A percentile compares a stretch with the other conserved stretches of the same genome.
These are phyloP conservation scores for Scolopax mira DNA, from an alignment of 2,113 vertebrate genomes.

Conservation along the genomic window DNA sequence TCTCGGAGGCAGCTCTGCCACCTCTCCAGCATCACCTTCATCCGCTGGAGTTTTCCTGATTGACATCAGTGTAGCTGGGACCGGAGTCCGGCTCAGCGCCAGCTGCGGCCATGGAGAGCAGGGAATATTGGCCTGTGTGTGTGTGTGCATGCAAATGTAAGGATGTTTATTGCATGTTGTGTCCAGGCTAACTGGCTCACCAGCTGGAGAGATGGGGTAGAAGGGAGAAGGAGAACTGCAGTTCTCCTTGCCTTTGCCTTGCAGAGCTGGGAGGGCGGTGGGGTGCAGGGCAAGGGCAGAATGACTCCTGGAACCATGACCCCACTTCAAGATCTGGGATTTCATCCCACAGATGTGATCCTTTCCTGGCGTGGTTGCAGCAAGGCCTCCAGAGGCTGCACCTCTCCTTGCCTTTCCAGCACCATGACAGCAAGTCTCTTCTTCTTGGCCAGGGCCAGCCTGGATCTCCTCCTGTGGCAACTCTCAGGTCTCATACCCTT, in stretches of 20 bases:
- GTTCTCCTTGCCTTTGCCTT: background rate
- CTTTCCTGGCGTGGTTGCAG: accelerated
- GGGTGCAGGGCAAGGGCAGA: background rate
- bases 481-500: background rate
- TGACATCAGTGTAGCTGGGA: background rate
- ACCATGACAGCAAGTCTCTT: background rate
- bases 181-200: background rate
- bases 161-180: background rate
- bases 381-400: background rate
- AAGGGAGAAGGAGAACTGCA: background rate
- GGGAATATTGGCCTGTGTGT: background rate
- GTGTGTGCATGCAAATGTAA: background rate
- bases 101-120: background rate
- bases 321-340: background rate
- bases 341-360: background rate
- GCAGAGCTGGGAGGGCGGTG: background rate
- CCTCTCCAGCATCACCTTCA: background rate
- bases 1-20: background rate
- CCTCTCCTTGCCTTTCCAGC: background rate
- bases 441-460: background rate
- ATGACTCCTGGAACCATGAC: accelerated
- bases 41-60: background rate
- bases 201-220: background rate
- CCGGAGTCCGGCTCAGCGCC: background rate
- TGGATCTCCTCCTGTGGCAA: background rate